Base-by-base conservation (phyloP, 2,797 vertebrate species). In the Periophthalmus magnuspinnatus region DNA sequence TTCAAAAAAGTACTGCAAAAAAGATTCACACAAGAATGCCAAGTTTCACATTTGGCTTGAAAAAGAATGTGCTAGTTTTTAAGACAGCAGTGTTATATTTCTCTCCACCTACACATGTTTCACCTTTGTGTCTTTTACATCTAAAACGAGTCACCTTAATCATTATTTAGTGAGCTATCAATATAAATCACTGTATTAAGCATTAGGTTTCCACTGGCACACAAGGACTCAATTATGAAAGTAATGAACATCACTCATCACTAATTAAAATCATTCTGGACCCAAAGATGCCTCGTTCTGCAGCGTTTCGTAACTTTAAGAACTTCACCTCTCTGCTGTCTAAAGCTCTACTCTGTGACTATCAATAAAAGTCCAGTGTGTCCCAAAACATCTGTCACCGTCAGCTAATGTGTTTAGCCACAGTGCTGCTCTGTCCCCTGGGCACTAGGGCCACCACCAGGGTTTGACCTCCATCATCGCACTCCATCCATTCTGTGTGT, bases 371-470 rank as follows among this genome's bases (percentile, higher is more conserved):
- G 47, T 62, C 33, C 60, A 33, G 55, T 50, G 64, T 84, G 61
- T 64, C 64, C 68, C 16, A 17, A 33, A 55, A 67, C 75, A 82
- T 80, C 65, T 74, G 71, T 84, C 74, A 75, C 68, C 75, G 74
- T 77, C 71, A 60, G 65, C 78, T 72, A 73, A 86, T 87, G 64
- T 80, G 76, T 82, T 86, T 74, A 77, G 76, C 70, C 58, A 59
- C 67, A 17, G 1, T 59, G 70, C 69, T 58, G 55, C 69, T 67
- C 70, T 58, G 55, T 76, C 67, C 74, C 68, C 32, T 22, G 71
- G 71, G 75, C 73, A 67, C 48, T 47, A 36, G 78, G 75, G 72
- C 67, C 77, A 72, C 64, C 14, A 70, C 45, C 8, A 78, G 68
- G 73, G 63, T 69, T 47, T 48, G 67, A 86, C 86, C 67, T 80